A percentile compares a stretch with the other conserved stretches of the same genome.
Evolutionary conservation across 2,113 vertebrate genomes (phyloP).

Genomic region (Ondatra zibethicus): DNA sequence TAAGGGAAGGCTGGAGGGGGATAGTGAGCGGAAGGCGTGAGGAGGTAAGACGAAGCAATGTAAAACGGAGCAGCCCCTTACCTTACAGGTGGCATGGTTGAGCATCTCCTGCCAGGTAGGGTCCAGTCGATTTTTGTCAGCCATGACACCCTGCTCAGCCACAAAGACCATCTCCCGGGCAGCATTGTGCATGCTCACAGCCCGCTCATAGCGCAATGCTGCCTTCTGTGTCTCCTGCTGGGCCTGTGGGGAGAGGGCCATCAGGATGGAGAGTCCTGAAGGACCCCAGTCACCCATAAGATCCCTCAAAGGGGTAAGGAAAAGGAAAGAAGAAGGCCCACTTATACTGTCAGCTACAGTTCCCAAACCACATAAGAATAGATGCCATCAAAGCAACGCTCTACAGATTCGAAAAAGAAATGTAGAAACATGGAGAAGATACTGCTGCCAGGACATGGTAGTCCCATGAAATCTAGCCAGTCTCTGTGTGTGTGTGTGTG

Average conservation of each 20-base stretch:
- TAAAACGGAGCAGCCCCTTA: conserved; percentile 69
- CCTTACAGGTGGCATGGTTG: conserved; percentile 95
- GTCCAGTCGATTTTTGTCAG: conserved; percentile 93
- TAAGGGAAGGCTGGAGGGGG: not conserved
- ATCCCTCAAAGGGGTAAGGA: not conserved
- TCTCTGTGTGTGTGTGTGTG: too few relatives aligned
- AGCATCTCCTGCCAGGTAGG: conserved; percentile 98
- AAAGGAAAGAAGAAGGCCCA: not conserved
- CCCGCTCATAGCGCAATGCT: conserved; percentile 93
- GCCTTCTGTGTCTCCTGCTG: conserved; percentile 96
- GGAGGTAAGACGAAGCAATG: too few relatives aligned
- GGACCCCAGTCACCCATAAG: not conserved
- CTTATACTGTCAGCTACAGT: not conserved
- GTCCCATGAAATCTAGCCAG: not conserved
- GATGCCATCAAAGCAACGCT: not conserved
- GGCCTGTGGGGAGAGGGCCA: conserved; percentile 83
- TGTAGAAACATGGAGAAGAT: not conserved
- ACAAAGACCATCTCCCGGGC: conserved; percentile 97
- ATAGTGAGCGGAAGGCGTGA: too few relatives aligned
- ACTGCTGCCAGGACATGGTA: not conserved
- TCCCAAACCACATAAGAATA: not conserved
- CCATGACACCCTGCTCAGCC: conserved; percentile 94
- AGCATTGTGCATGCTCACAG: conserved; percentile 94
- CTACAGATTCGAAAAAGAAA: not conserved
- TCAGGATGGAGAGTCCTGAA: not conserved